phyloP scores from a whole-genome alignment of 2,888 invertebrate genomes.

The Ramazzottius varieornatus region DNA sequence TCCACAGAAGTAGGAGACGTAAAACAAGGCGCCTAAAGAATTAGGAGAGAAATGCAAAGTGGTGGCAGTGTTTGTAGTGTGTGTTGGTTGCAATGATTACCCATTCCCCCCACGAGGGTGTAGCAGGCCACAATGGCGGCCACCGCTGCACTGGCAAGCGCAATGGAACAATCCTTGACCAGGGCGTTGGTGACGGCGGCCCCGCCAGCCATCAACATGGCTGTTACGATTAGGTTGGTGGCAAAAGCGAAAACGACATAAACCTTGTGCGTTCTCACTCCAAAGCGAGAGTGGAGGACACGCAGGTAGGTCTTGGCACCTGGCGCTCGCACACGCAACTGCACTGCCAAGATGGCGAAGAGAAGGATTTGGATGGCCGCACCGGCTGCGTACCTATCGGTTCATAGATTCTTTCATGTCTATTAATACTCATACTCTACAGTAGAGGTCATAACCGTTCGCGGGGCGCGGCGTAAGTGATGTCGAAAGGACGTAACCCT shows the following conservation, averaged over 20 bases:
- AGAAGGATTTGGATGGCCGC: conserved; percentile 17
- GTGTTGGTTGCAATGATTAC: too few species aligned
- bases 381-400: conserved; percentile 16
- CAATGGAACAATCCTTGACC: conserved; percentile 17
- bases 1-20: conserved; percentile 24
- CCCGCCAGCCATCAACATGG: conserved; percentile 21
- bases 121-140: conserved; percentile 12
- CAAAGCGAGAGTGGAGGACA: conserved; percentile 20
- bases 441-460: too few species aligned
- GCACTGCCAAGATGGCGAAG: conserved; percentile 19
- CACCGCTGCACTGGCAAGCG: conserved; percentile 18
- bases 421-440: too few species aligned
- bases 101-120: conserved; percentile 11
- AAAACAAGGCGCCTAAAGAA: conserved; percentile 18
- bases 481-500: too few species aligned
- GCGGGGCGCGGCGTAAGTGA: too few species aligned
- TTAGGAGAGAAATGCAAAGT: not conserved
- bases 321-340: conserved; percentile 22
- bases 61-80: too few species aligned
- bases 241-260: conserved; percentile 20
- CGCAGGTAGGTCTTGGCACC: conserved; percentile 24
- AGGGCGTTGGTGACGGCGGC: conserved; percentile 19
- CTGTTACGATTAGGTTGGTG: conserved; percentile 22
- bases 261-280: conserved; percentile 18
- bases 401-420: not conserved